These are phyloP conservation scores for Urocynchramus pylzowi DNA, from an alignment of 2,113 vertebrate genomes.

Conservation along the genomic window DNA sequence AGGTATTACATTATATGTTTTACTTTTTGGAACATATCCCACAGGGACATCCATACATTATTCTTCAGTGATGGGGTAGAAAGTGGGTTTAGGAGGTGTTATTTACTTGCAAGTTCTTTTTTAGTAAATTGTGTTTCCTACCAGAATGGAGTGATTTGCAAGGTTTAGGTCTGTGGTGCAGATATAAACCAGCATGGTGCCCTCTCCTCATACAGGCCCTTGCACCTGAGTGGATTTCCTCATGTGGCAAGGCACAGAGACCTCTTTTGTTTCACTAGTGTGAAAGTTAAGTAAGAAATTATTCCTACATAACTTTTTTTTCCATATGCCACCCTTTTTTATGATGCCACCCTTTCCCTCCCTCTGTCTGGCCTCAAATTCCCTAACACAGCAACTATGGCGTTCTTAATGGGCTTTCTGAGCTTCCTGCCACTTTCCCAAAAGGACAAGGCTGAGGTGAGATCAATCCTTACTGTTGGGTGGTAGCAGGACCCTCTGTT, in stretches of 20 bases:
- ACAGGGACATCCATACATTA: background rate
- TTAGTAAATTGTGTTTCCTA: background rate
- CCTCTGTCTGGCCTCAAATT: background rate
- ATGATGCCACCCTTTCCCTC: background rate
- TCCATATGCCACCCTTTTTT: too few relatives aligned
- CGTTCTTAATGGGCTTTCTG: background rate
- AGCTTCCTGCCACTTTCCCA: background rate
- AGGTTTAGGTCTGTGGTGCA: background rate
- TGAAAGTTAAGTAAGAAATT: background rate
- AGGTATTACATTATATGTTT: background rate
- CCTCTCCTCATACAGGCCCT: background rate
- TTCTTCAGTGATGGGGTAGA: background rate
- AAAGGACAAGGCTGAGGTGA: background rate
- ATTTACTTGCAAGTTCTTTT: background rate
- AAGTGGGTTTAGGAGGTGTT: background rate
- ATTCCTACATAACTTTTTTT: background rate
- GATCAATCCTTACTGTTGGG: background rate
- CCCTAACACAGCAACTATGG: background rate
- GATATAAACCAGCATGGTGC: background rate
- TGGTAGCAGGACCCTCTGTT: background rate
- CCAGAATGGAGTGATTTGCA: background rate
- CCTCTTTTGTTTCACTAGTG: background rate
- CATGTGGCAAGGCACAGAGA: background rate
- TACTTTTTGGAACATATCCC: background rate
- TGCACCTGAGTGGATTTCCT: background rate